phyloP scores from a whole-genome alignment of 2,888 invertebrate species.

The Polymixis flavicincta region DNA sequence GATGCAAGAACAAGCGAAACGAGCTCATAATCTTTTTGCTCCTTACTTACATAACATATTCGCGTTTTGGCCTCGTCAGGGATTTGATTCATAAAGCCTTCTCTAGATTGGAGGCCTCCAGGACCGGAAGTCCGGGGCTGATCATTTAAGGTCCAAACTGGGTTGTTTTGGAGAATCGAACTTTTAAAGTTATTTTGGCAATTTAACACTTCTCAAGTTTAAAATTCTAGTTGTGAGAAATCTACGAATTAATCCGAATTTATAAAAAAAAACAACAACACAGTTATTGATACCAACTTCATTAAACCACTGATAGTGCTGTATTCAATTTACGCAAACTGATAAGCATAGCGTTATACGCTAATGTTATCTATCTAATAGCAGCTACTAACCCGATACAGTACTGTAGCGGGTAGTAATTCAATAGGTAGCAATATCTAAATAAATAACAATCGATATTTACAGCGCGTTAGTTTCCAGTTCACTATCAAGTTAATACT shows the following conservation, averaged over 20 bases:
- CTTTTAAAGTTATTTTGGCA: neutral
- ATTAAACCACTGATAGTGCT: slow-evolving; percentile 27
- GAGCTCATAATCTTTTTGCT: neutral
- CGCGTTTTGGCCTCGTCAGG: neutral
- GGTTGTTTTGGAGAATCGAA: neutral
- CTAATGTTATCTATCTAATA: slow-evolving; percentile 35
- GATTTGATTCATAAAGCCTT: neutral
- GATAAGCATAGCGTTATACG: slow-evolving; percentile 35
- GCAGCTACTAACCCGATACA: slow-evolving; percentile 29
- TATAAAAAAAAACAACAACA: neutral
- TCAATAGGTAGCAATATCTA: slow-evolving; percentile 17
- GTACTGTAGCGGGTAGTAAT: slow-evolving; percentile 17
- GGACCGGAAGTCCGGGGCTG: neutral
- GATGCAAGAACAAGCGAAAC: neutral
- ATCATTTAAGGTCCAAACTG: neutral
- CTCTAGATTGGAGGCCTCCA: neutral
- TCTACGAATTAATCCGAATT: neutral
- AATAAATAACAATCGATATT: slow-evolving; percentile 19
- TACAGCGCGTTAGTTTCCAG: slow-evolving; percentile 20
- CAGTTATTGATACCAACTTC: neutral
- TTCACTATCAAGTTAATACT: slow-evolving; percentile 27
- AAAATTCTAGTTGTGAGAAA: neutral
- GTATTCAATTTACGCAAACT: slow-evolving; percentile 22
- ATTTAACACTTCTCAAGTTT: too few relatives aligned
- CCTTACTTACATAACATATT: neutral